Percentiles rank a stretch among this genome's conserved stretches.
Evolutionary conservation across 2,113 vertebrate species (phyloP).

Genomic region (Nerophis lumbriciformis): DNA sequence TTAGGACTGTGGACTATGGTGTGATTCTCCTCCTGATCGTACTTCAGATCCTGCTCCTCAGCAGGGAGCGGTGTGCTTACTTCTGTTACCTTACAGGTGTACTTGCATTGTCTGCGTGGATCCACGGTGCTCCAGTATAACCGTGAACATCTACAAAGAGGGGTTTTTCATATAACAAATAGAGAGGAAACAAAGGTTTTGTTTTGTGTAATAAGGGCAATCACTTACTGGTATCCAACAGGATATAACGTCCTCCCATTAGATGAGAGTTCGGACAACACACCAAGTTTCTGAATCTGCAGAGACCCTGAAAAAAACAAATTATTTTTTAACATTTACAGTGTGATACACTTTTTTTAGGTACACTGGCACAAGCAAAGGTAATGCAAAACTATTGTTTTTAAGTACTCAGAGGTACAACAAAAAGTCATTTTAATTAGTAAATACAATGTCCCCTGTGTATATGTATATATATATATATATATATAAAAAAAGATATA

Average conservation of each 20-base stretch:
- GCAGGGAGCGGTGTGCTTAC: slow-evolving; percentile 73
- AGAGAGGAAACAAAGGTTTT: background rate
- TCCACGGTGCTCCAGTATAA: slow-evolving; percentile 90
- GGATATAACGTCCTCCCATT: slow-evolving; percentile 83
- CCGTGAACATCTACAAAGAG: slow-evolving; percentile 76
- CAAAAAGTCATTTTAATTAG: too few species aligned
- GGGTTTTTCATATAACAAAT: background rate
- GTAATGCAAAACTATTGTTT: too few species aligned
- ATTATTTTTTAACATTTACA: too few species aligned
- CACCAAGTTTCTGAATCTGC: slow-evolving; percentile 81
- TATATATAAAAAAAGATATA: background rate
- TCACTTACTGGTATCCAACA: slow-evolving; percentile 85
- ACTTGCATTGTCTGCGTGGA: slow-evolving; percentile 80
- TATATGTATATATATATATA: too few species aligned
- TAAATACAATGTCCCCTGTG: background rate
- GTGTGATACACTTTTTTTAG: background rate
- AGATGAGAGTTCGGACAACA: slow-evolving; percentile 81
- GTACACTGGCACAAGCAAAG: background rate
- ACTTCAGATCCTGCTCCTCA: slow-evolving; percentile 61
- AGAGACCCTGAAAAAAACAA: slow-evolving; percentile 74
- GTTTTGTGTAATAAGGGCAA: background rate
- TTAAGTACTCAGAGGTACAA: too few species aligned
- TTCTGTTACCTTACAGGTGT: slow-evolving; percentile 84
- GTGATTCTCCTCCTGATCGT: slow-evolving; percentile 77
- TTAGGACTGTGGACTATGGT: slow-evolving; percentile 82